A percentile compares a stretch with the other conserved stretches of the same genome.
Conservation (phyloP, 2,888 invertebrate genomes). For the Amitus sp. region DNA sequence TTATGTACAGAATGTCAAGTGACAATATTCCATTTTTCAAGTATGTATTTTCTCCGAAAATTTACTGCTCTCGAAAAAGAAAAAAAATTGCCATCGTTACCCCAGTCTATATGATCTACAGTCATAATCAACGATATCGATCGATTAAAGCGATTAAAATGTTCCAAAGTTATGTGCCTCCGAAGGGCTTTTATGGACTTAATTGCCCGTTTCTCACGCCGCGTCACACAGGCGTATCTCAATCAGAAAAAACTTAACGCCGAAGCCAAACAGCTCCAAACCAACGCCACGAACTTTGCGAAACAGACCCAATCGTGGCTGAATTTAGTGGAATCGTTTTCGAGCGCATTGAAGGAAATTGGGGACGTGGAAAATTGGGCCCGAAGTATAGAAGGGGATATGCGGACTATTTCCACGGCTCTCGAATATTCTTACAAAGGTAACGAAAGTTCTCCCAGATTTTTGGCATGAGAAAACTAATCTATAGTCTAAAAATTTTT, state of each 20-base stretch:
- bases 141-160: no score
- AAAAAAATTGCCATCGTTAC: no score
- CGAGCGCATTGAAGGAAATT: conserved; percentile 90
- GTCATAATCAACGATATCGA: no score
- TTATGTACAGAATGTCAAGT: no score
- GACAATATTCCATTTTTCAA: no score
- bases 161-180: no score
- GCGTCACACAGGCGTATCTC: conserved; percentile 97
- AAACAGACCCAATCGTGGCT: conserved; percentile 98
- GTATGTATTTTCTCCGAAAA: no score
- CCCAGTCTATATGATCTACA: no score
- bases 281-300: conserved; percentile 92
- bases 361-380: conserved; percentile 99
- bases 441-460: conserved; percentile 21
- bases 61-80: no score
- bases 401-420: conserved; percentile 90
- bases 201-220: conserved; percentile 61
- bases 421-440: conserved; percentile 93
- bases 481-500: conserved; percentile 20
- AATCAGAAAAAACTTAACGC: conserved; percentile 98
- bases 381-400: conserved; percentile 94
- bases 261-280: conserved; percentile 95
- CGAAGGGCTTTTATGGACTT: not conserved
- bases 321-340: conserved; percentile 88
- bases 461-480: not conserved